A percentile compares a stretch with the other conserved stretches of the same genome.
phyloP scores from a whole-genome alignment of 1,140 invertebrate genomes.

The Arion vulgaris region DNA sequence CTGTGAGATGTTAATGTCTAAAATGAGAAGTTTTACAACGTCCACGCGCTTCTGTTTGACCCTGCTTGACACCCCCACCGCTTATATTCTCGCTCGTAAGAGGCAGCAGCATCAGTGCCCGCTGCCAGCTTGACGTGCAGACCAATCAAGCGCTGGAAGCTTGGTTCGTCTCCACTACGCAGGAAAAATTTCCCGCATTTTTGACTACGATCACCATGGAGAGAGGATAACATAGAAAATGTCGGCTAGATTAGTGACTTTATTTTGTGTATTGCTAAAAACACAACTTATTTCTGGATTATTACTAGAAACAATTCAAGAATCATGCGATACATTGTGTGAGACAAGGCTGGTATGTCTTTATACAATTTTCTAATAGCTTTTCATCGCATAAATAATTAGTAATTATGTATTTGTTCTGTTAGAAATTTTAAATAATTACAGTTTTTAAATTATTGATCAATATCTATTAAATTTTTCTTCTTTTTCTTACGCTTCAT shows the following conservation, averaged over 20 bases:
- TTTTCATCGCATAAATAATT: too few species aligned
- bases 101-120: neutral
- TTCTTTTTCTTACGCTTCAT: too few species aligned
- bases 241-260: neutral
- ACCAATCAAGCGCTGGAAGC: constrained; percentile 38
- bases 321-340: constrained; percentile 37
- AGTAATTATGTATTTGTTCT: too few species aligned
- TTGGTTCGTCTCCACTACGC: neutral
- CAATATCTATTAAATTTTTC: too few species aligned
- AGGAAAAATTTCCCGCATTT: constrained; percentile 35
- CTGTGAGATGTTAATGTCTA: too few species aligned
- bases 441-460: too few species aligned
- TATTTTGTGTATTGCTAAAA: constrained; percentile 29
- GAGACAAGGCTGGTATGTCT: constrained; percentile 40
- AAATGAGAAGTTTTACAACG: too few species aligned
- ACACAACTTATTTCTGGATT: constrained; percentile 24
- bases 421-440: too few species aligned
- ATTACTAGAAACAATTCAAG: constrained; percentile 26
- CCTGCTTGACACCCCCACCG: too few species aligned
- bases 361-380: too few species aligned
- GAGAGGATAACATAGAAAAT: constrained; percentile 29
- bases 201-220: constrained; percentile 41
- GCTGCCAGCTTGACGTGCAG: neutral
- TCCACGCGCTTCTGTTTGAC: too few species aligned
- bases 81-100: neutral